Conservation (phyloP, 2,113 vertebrate species). For the Tenebrosternarchus preto region DNA sequence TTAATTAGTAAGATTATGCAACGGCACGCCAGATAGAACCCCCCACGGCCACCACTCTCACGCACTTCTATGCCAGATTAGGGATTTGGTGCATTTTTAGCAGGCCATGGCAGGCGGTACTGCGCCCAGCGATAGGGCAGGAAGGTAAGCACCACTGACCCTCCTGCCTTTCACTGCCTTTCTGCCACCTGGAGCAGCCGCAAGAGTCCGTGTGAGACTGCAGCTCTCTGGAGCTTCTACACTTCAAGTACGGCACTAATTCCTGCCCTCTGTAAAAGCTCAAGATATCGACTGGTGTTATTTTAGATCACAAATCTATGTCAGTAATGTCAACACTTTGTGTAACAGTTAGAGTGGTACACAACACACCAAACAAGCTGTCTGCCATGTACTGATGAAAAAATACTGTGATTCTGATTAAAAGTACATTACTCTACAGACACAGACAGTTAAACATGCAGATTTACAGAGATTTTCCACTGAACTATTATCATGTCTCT, state of each 20-base stretch:
- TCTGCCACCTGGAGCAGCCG: background rate
- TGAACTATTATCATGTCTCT: background rate
- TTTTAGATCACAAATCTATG: background rate
- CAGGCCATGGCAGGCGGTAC: conserved; percentile 29
- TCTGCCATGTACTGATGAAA: background rate
- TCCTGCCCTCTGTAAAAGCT: background rate
- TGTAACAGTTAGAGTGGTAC: background rate
- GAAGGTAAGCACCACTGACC: background rate
- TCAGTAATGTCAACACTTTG: background rate
- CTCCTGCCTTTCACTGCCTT: background rate
- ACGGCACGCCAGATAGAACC: conserved; percentile 61
- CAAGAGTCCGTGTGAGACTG: background rate
- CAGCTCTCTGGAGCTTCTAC: background rate
- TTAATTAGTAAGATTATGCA: conserved; percentile 73
- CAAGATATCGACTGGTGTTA: background rate
- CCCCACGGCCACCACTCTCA: conserved; percentile 32
- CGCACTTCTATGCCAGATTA: conserved; percentile 56
- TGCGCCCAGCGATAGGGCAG: background rate
- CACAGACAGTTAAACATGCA: background rate
- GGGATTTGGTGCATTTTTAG: conserved; percentile 60
- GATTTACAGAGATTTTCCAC: background rate
- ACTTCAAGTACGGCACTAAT: background rate
- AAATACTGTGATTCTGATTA: background rate
- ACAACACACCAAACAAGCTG: background rate
- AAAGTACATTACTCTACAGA: background rate